Evolutionary conservation across 2,888 invertebrate genomes (phyloP), one percentile per base, ranked within the genome.

Genomic region (Tinea semifulvella): DNA sequence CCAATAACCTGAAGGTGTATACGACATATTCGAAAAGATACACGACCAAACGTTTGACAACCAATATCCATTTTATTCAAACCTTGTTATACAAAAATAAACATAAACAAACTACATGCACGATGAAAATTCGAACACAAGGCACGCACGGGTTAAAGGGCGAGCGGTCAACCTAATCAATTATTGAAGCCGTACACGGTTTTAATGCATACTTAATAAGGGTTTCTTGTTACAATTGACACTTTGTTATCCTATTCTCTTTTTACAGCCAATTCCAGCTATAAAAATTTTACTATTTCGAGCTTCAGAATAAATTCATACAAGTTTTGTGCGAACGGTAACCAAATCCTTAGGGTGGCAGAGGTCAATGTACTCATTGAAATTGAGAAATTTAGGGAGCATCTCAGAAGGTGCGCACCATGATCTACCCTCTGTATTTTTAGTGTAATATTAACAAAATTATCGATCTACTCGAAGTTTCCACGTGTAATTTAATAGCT

Each of bases 121-220:
- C n/a, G n/a, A n/a, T n/a, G n/a, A n/a, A n/a, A n/a, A n/a, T n/a
- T n/a, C n/a, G n/a, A n/a, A n/a, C n/a, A n/a, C n/a, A n/a, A n/a
- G 13, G 2, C 26, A 26, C 27, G 27, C 4, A 27, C 3, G 27
- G 31, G 31, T 31, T 14, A 31, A 31, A 31, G 31, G 35, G 36
- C 46, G 42, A 14, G 1, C 13, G 46, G 42, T 35, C 36, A 18
- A 36, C 31, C 42, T 42, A 46, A 46, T 46, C 46, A 42, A 46
- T 46, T 46, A 46, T 19, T 25, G 36, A 13, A 14, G 13, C 6
- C 31, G 13, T 31, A 31, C 31, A 31, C 7, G 11, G 31, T 31
- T 31, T 31, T 31, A 31, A 31, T 31, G 31, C 31, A 31, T 31
- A 31, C 31, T 7, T 31, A 31, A 31, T 31, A 31, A 31, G 27